A percentile compares a stretch with the other conserved stretches of the same genome.
phyloP scores from a whole-genome alignment of 37 sponge, comb jelly and placozoan genomes.

The Theonella swinhoei region DNA sequence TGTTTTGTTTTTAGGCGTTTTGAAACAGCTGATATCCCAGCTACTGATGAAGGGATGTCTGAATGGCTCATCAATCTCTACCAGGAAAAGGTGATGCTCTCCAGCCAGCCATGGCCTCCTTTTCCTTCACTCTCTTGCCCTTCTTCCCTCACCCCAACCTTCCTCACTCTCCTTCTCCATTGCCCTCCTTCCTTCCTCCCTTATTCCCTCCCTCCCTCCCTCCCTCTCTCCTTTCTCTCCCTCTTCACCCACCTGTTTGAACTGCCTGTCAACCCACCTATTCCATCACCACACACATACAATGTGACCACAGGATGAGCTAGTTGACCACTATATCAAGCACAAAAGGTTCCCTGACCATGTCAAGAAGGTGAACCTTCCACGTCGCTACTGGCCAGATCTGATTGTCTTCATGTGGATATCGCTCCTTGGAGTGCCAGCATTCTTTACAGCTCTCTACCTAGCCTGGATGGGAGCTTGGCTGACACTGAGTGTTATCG shows the following conservation, averaged over 20 bases:
- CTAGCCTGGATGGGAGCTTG: conserved; percentile 58
- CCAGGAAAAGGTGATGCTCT: conserved; percentile 64
- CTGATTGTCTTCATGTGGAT: conserved; percentile 64
- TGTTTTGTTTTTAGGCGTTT: conserved; percentile 34
- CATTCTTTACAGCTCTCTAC: conserved; percentile 16
- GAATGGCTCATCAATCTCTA: conserved; percentile 67
- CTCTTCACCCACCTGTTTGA: too few relatives aligned
- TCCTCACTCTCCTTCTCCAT: too few relatives aligned
- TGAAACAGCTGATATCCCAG: conserved; percentile 40
- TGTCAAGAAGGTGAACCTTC: conserved; percentile 8
- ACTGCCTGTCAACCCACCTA: too few relatives aligned
- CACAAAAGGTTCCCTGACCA: conserved; percentile 55
- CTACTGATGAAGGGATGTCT: conserved; percentile 38
- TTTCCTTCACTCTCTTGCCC: too few relatives aligned
- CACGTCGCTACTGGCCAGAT: conserved; percentile 46
- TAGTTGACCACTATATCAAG: conserved; percentile 57
- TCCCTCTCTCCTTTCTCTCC: too few relatives aligned
- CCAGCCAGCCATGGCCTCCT: too few relatives aligned
- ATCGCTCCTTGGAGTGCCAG: conserved; percentile 48
- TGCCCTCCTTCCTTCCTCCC: too few relatives aligned
- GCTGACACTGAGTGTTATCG: conserved; percentile 39
- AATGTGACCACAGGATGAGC: conserved; percentile 74
- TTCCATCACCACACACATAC: too few relatives aligned
- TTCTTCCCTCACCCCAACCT: too few relatives aligned
- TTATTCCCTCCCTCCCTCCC: too few relatives aligned